A percentile compares a stretch with the other conserved stretches of the same genome.
Conservation (phyloP, 2,888 invertebrate genomes). For the Ashinkailepas kermadecensis region DNA sequence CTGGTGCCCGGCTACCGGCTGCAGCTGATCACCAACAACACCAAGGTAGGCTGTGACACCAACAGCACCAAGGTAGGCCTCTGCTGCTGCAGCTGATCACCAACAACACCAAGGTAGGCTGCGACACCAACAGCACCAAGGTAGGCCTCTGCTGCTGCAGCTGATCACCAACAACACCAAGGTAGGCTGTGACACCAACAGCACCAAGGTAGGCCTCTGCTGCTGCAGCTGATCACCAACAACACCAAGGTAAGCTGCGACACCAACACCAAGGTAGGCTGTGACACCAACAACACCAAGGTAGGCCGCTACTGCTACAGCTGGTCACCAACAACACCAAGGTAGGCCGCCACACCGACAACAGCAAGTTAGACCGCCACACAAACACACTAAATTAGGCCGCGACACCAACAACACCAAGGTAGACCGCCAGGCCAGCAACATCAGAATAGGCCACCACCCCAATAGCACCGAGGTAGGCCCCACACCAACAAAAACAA, state of each 20-base stretch:
- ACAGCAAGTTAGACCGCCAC: no score
- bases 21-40: slow-evolving; percentile 71
- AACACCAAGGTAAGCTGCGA: no score
- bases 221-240: neutral
- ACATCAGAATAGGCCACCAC: no score
- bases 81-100: no score
- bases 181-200: slow-evolving; percentile 51
- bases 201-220: slow-evolving; percentile 58
- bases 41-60: slow-evolving; percentile 60
- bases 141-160: neutral
- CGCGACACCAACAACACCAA: no score
- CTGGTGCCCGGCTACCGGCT: slow-evolving; percentile 65
- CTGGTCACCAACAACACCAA: neutral
- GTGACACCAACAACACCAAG: neutral
- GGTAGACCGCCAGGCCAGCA: no score
- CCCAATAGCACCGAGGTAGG: no score
- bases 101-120: no score
- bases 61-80: slow-evolving; percentile 69
- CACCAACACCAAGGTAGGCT: neutral
- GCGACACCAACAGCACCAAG: neutral
- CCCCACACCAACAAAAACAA: no score
- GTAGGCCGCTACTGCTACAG: neutral
- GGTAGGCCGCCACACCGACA: no score
- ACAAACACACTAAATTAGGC: no score
- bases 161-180: neutral